These are phyloP conservation scores for Circaetus cinerascens DNA, from an alignment of 2,113 vertebrate species.

Conservation along the genomic window DNA sequence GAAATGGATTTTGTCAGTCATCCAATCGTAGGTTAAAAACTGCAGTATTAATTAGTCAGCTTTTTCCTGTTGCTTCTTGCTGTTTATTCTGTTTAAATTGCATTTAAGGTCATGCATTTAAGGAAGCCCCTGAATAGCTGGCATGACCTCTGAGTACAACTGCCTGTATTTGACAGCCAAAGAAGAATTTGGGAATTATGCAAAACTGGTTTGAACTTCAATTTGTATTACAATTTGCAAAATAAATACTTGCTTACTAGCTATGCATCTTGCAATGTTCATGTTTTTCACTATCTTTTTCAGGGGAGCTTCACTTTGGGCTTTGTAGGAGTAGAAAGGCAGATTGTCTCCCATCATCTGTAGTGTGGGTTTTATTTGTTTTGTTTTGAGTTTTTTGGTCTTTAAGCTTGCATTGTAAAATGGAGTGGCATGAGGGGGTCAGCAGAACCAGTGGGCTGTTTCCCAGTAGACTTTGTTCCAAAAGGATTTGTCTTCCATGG, in stretches of 20 bases:
- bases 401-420: background rate
- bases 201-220: background rate
- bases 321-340: background rate
- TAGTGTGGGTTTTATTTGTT: background rate
- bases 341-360: background rate
- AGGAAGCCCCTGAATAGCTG: background rate
- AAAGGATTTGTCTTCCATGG: background rate
- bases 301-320: background rate
- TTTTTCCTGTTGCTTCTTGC: background rate
- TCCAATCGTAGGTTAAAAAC: background rate
- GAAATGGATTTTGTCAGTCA: background rate
- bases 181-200: background rate
- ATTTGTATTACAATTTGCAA: background rate
- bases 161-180: background rate
- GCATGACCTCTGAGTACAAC: background rate
- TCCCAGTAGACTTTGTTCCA: background rate
- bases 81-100: background rate
- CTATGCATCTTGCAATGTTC: background rate
- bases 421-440: background rate
- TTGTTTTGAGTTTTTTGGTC: background rate
- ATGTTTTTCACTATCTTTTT: background rate
- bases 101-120: background rate
- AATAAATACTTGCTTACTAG: background rate
- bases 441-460: background rate
- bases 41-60: background rate